phyloP scores from a whole-genome alignment of 2,888 invertebrate genomes.

The Lasioglossum pauxillum region DNA sequence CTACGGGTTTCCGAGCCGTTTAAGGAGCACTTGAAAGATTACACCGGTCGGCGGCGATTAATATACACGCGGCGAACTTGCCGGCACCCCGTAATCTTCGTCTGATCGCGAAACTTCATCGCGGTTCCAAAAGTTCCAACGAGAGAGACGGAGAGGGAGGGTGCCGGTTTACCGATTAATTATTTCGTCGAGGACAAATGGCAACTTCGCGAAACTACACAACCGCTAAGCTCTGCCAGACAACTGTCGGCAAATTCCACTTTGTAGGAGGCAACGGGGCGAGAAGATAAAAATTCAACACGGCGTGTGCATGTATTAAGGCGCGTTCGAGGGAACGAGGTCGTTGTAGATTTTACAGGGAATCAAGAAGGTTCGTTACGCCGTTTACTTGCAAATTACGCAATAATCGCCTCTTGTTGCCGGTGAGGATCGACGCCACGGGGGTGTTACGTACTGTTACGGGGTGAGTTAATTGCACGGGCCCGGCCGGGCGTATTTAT shows the following conservation, averaged over 20 bases:
- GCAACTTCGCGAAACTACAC: background rate
- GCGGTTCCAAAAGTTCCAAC: background rate
- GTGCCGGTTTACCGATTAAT: slow-evolving; percentile 1
- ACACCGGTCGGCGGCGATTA: slow-evolving; percentile 1
- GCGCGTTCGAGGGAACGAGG: background rate
- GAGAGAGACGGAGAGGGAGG: background rate
- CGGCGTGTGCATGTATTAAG: background rate
- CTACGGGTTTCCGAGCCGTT: background rate
- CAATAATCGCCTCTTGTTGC: slow-evolving; percentile 3
- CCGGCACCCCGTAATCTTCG: background rate
- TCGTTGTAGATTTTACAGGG: slow-evolving; percentile 1
- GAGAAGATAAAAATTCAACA: background rate
- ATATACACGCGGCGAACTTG: slow-evolving; percentile 1
- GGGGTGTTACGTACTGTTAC: background rate
- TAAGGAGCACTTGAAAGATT: background rate
- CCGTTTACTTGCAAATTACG: slow-evolving; percentile 14
- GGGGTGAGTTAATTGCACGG: background rate
- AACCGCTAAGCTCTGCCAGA: background rate
- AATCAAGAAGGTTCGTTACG: background rate
- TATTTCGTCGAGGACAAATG: background rate
- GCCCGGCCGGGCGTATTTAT: background rate
- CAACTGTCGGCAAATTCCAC: background rate
- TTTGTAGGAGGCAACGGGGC: background rate
- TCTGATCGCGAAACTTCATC: slow-evolving; percentile 6
- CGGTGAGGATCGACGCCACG: background rate